Evolutionary conservation across 1,140 invertebrate species (phyloP).

Genomic region (Saxidomus purpurata): DNA sequence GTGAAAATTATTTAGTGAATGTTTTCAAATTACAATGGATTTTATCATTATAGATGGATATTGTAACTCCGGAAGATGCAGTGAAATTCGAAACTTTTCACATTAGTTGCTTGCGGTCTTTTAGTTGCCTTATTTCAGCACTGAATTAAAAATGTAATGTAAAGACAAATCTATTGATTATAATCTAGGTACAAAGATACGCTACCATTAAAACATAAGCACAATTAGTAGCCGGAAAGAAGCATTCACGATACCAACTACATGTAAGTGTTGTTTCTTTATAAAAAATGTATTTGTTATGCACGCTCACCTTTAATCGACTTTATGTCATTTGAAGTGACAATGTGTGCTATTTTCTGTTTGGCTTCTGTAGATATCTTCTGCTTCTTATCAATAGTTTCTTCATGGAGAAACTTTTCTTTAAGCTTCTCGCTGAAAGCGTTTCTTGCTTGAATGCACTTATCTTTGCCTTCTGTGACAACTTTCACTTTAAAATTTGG

Average conservation of each 20-base stretch:
- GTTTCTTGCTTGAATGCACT: background rate
- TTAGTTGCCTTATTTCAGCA: too few relatives aligned
- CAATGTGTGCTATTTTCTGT: background rate
- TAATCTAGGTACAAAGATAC: too few relatives aligned
- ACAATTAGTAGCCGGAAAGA: too few relatives aligned
- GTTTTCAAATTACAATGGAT: too few relatives aligned
- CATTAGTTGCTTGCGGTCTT: background rate
- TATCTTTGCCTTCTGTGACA: background rate
- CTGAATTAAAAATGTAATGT: too few relatives aligned
- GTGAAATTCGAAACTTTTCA: background rate
- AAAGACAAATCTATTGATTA: background rate
- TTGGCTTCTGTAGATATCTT: background rate
- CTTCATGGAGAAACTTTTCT: background rate
- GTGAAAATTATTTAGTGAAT: background rate
- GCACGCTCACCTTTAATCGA: background rate
- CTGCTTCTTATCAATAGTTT: background rate
- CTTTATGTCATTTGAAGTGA: background rate
- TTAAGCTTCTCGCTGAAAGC: background rate
- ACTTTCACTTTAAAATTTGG: background rate
- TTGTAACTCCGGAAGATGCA: background rate
- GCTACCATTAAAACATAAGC: too few relatives aligned
- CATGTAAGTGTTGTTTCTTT: background rate
- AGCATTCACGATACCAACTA: background rate
- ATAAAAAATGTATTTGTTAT: background rate
- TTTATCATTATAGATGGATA: background rate